These are phyloP conservation scores for Drosophila equinoxialis DNA, from an alignment of 1,140 invertebrate genomes.

Conservation along the genomic window DNA sequence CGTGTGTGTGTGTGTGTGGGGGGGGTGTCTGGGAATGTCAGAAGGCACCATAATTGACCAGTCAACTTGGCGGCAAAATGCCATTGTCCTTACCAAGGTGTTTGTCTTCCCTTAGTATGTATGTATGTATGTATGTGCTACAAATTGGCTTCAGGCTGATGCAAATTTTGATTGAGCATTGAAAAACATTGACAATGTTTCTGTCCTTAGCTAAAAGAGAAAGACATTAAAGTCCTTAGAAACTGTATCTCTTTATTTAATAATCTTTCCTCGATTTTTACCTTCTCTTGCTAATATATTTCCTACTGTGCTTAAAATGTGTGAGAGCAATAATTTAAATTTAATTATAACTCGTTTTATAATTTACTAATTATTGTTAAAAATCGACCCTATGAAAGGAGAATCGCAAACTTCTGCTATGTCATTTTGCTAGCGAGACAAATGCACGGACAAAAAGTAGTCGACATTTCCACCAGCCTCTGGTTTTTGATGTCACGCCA, in stretches of 20 bases:
- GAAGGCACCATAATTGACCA: conserved; percentile 49
- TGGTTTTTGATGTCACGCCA: conserved; percentile 37
- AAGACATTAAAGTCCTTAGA: not conserved
- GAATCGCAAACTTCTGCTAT: conserved; percentile 40
- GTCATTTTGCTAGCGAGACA: conserved; percentile 48
- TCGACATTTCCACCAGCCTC: not conserved
- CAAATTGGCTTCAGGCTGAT: not conserved
- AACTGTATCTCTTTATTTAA: not conserved
- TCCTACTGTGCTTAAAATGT: no score
- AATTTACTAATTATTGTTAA: no score
- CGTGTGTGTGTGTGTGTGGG: conserved; percentile 16
- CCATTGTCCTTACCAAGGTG: not conserved
- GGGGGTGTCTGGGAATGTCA: conserved; percentile 20
- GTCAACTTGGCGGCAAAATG: conserved; percentile 36
- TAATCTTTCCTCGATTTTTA: not conserved
- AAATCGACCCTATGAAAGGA: not conserved
- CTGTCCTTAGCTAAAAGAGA: not conserved
- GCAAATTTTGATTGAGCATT: not conserved
- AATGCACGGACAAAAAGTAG: conserved; percentile 26
- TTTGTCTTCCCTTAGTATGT: not conserved
- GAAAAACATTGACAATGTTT: not conserved
- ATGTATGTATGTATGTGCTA: not conserved
- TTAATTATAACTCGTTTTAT: no score
- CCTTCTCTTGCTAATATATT: no score
- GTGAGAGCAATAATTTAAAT: no score